Percentiles rank a stretch among this genome's conserved stretches.
These are phyloP conservation scores for Cantharis rustica DNA, from an alignment of 2,888 invertebrate species.

Conservation along the genomic window DNA sequence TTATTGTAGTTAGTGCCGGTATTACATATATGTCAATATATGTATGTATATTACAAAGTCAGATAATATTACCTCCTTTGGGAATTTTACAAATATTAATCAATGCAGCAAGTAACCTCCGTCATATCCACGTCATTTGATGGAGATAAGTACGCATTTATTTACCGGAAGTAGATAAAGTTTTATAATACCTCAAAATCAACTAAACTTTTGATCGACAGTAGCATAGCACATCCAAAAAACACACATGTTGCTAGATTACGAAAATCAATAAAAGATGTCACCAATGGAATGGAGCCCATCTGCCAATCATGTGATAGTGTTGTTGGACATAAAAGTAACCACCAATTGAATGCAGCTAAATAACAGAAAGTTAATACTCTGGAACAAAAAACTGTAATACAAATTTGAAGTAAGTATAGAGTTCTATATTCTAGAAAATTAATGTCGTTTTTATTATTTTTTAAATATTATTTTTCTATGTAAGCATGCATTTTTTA, in stretches of 20 bases:
- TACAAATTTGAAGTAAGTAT: background rate
- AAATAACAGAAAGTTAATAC: constrained; percentile 81
- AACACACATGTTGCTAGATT: constrained; percentile 75
- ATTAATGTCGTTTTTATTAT: no score
- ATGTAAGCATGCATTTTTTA: no score
- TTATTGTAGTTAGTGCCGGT: no score
- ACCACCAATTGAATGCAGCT: constrained; percentile 82
- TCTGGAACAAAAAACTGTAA: constrained; percentile 58
- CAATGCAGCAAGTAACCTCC: no score
- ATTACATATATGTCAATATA: no score
- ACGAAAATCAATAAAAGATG: constrained; percentile 70
- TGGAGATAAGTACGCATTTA: no score
- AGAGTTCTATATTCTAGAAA: no score
- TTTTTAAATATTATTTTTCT: no score
- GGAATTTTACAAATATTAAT: no score
- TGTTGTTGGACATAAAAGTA: constrained; percentile 77
- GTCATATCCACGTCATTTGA: no score
- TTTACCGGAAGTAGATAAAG: background rate
- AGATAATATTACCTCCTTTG: no score
- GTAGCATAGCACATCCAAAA: constrained; percentile 63
- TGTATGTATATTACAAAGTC: no score
- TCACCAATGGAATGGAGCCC: constrained; percentile 81
- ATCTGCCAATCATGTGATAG: constrained; percentile 91
- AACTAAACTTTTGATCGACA: constrained; percentile 65
- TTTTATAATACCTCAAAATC: constrained; percentile 67